These are phyloP conservation scores for Labrus mixtus DNA, from an alignment of 2,113 vertebrate genomes.

Conservation along the genomic window DNA sequence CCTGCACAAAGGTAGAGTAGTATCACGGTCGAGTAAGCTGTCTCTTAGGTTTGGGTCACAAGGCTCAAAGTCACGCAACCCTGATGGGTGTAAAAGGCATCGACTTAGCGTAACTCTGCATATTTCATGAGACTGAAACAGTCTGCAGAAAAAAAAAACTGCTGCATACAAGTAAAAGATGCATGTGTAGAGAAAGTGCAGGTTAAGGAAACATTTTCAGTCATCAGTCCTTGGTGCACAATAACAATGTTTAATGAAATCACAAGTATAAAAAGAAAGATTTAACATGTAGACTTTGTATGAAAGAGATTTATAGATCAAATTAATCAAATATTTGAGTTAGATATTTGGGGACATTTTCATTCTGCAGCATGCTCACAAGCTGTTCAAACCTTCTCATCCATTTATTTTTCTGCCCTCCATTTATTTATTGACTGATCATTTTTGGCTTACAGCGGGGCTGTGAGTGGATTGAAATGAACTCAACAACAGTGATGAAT, in stretches of 20 bases:
- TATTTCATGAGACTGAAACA: constrained; percentile 71
- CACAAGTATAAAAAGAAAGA: no score
- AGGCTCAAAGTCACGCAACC: constrained; percentile 51
- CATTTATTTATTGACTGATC: neutral
- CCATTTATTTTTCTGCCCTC: constrained; percentile 7
- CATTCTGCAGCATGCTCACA: neutral
- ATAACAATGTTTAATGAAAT: neutral
- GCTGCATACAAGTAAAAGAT: constrained; percentile 3
- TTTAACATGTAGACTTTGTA: no score
- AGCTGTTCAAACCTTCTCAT: neutral
- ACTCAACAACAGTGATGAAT: neutral
- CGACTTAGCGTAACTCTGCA: constrained; percentile 55
- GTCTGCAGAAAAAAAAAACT: constrained; percentile 53
- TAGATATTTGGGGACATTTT: neutral
- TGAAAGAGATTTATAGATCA: neutral
- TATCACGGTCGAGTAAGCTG: constrained; percentile 48
- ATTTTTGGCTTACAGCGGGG: neutral
- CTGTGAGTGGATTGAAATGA: neutral
- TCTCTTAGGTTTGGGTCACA: constrained; percentile 57
- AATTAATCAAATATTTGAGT: neutral
- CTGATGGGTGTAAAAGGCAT: constrained; percentile 27
- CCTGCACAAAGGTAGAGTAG: constrained; percentile 10
- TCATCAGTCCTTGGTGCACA: neutral
- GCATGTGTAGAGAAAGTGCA: neutral
- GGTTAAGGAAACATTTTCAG: neutral